Percentiles rank a stretch among this genome's conserved stretches.
phyloP scores from a whole-genome alignment of 2,888 invertebrate genomes.

The Penaeus monodon region DNA sequence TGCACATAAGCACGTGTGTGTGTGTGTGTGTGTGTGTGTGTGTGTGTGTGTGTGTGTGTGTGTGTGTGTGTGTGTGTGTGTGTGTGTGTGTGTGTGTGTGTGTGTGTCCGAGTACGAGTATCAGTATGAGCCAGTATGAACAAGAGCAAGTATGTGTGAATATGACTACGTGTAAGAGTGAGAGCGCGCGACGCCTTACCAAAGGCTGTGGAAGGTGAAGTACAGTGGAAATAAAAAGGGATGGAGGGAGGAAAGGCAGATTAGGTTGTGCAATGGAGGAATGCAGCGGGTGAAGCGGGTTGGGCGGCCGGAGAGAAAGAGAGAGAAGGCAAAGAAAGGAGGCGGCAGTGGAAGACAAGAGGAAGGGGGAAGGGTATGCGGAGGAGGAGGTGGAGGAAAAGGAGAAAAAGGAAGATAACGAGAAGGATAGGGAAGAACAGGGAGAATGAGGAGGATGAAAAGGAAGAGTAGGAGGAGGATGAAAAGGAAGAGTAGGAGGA shows the following conservation, averaged over 20 bases:
- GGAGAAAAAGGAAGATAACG: neutral
- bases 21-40: too few species aligned
- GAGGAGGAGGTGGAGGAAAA: neutral
- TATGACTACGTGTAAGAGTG: too few species aligned
- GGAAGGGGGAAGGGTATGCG: neutral
- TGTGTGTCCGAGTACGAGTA: too few species aligned
- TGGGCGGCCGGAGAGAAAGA: neutral
- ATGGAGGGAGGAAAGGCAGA: neutral
- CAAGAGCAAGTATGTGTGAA: too few species aligned
- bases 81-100: too few species aligned
- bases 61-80: too few species aligned
- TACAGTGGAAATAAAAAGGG: neutral
- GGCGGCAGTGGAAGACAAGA: neutral
- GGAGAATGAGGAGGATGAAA: neutral
- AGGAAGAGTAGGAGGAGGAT: neutral
- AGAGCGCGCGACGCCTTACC: too few species aligned
- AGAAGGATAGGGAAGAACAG: too few species aligned
- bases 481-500: neutral
- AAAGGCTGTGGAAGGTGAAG: neutral
- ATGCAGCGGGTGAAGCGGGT: conserved; percentile 1
- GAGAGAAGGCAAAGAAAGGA: neutral
- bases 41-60: too few species aligned
- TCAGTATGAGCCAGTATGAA: too few species aligned
- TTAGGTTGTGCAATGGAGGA: neutral
- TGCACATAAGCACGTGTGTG: too few species aligned